These are phyloP conservation scores for Dipodomys spectabilis DNA, from an alignment of 2,113 vertebrate genomes.

Conservation along the genomic window DNA sequence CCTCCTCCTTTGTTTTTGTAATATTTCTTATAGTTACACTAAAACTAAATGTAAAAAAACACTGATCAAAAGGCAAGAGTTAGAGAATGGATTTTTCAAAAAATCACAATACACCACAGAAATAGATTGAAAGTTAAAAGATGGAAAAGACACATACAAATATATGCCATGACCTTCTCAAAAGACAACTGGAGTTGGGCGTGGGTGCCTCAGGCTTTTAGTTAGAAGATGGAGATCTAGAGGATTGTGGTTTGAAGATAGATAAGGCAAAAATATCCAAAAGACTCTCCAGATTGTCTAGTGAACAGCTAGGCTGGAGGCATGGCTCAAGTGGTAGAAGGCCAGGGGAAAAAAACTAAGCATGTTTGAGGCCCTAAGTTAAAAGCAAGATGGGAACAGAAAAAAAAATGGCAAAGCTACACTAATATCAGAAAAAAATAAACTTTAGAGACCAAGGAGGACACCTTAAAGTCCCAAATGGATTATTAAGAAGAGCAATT, in stretches of 20 bases:
- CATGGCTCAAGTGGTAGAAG: too few species aligned
- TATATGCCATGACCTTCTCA: background rate
- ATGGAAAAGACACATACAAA: background rate
- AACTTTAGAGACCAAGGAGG: background rate
- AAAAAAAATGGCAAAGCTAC: background rate
- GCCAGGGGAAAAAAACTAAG: too few species aligned
- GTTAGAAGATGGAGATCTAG: too few species aligned
- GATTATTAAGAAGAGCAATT: background rate
- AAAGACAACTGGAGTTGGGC: background rate
- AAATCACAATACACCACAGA: background rate
- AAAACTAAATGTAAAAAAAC: background rate
- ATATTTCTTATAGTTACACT: background rate
- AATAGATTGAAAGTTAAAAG: background rate
- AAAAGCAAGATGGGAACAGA: too few species aligned
- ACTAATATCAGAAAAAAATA: background rate
- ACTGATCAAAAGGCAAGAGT: background rate
- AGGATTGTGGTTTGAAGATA: too few species aligned
- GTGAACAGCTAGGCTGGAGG: too few species aligned
- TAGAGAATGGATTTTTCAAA: background rate
- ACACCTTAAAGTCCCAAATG: background rate
- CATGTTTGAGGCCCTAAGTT: too few species aligned
- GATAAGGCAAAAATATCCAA: too few species aligned
- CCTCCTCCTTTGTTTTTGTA: too few species aligned
- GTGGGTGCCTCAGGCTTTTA: too few species aligned
- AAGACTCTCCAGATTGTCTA: too few species aligned